phyloP scores from a whole-genome alignment of 1,140 invertebrate species.

The Tyrophagus putrescentiae region DNA sequence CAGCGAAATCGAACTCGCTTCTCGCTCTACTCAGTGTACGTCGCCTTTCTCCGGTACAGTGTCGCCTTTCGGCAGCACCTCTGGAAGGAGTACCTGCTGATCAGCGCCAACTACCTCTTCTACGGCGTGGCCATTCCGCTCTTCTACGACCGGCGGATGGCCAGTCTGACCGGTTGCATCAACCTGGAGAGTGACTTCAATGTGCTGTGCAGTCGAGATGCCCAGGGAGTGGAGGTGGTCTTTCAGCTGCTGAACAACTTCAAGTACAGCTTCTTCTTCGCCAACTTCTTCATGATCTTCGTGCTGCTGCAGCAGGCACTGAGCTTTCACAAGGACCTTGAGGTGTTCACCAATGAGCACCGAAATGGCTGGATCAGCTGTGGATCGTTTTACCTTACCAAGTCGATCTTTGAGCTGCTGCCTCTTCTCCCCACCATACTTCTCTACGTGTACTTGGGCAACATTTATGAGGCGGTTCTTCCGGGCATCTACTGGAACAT shows the following conservation, averaged over 20 bases:
- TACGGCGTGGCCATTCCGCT: constrained; percentile 21
- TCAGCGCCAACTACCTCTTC: constrained; percentile 21
- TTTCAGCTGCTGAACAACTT: too few species aligned
- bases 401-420: background rate
- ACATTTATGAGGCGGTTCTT: background rate
- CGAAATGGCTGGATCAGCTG: constrained; percentile 9
- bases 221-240: too few species aligned
- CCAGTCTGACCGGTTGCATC: background rate
- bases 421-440: background rate
- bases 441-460: background rate
- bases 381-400: background rate
- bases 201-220: background rate
- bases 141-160: background rate
- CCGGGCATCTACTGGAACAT: background rate
- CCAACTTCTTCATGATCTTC: background rate
- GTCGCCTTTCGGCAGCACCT: too few species aligned
- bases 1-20: background rate
- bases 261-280: background rate
- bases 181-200: background rate
- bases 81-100: background rate
- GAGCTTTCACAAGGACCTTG: background rate
- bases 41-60: background rate
- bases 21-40: background rate
- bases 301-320: background rate
- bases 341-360: constrained; percentile 5